These are phyloP conservation scores for Neostethus bicornis DNA, from an alignment of 2,797 vertebrate species.

Conservation along the genomic window DNA sequence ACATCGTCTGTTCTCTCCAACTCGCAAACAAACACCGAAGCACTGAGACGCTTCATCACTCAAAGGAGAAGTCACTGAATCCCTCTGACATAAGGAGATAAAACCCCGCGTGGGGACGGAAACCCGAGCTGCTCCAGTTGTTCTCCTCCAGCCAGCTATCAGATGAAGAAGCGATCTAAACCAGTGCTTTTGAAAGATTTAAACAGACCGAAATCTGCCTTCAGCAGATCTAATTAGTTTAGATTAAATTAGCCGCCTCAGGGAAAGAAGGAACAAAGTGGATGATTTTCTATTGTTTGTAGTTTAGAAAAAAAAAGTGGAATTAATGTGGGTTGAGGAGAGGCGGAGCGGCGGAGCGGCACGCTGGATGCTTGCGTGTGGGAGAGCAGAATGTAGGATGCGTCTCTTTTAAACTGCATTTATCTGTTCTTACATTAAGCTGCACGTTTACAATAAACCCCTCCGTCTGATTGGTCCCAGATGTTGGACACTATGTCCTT, in stretches of 20 bases:
- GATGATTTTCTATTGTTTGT: slow-evolving; percentile 27
- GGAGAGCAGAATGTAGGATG: slow-evolving; percentile 3
- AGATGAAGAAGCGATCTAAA: slow-evolving; percentile 18
- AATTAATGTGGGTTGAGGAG: slow-evolving; percentile 17
- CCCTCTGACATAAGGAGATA: slow-evolving; percentile 20
- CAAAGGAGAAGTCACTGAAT: slow-evolving; percentile 68
- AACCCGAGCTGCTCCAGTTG: slow-evolving; percentile 8
- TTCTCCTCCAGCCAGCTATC: slow-evolving; percentile 10
- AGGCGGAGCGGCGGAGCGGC: slow-evolving; percentile 10
- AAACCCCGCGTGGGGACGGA: neutral
- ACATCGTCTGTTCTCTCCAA: too few relatives aligned
- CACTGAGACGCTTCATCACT: slow-evolving; percentile 34
- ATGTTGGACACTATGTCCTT: too few relatives aligned
- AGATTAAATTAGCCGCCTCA: slow-evolving; percentile 48
- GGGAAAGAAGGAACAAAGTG: slow-evolving; percentile 9
- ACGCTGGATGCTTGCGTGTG: too few relatives aligned
- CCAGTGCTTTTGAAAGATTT: slow-evolving; percentile 27
- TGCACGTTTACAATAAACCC: neutral
- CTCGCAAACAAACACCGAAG: slow-evolving; percentile 44
- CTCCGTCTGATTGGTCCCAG: too few relatives aligned
- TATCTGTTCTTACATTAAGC: neutral
- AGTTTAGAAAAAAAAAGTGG: slow-evolving; percentile 8
- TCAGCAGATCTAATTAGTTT: slow-evolving; percentile 44
- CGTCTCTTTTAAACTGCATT: neutral
- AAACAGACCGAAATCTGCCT: slow-evolving; percentile 41